These are phyloP conservation scores for Hoplostethus mediterraneus DNA, from an alignment of 2,797 vertebrate species.

Conservation along the genomic window DNA sequence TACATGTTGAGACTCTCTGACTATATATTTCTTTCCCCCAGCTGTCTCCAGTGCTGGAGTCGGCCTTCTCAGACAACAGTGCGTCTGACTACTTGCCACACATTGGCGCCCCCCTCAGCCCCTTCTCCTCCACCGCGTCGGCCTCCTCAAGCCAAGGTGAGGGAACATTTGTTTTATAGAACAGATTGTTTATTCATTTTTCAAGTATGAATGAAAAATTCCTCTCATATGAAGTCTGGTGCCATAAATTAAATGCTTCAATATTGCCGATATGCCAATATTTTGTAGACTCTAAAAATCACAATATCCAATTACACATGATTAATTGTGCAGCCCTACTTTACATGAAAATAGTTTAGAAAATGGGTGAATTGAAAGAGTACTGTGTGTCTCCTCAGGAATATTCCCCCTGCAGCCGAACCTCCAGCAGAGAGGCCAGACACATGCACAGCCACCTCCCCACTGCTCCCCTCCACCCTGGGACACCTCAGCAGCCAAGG, in stretches of 20 bases:
- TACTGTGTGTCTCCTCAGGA: conserved; percentile 35
- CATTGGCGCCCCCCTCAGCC: conserved; percentile 53
- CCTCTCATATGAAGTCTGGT: too few species aligned
- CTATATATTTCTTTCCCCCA: conserved; percentile 46
- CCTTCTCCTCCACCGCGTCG: conserved; percentile 69
- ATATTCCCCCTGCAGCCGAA: conserved; percentile 58
- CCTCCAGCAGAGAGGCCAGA: conserved; percentile 67
- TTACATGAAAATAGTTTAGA: not conserved
- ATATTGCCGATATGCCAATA: not conserved
- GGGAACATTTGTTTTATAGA: not conserved
- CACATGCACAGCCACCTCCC: conserved; percentile 23
- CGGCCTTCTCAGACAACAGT: conserved; percentile 77
- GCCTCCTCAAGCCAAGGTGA: conserved; percentile 59
- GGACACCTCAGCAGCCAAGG: conserved; percentile 66
- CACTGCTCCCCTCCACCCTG: conserved; percentile 46
- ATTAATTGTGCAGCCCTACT: not conserved
- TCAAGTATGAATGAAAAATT: too few species aligned
- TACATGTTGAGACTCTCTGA: not conserved
- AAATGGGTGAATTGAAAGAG: not conserved
- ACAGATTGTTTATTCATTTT: not conserved
- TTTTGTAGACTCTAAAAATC: not conserved
- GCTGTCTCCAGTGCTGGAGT: conserved; percentile 84
- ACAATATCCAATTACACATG: not conserved
- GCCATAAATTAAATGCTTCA: not conserved
- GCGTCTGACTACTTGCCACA: conserved; percentile 72